phyloP scores from a whole-genome alignment of 2,888 invertebrate genomes.

The Apodemia mormo region DNA sequence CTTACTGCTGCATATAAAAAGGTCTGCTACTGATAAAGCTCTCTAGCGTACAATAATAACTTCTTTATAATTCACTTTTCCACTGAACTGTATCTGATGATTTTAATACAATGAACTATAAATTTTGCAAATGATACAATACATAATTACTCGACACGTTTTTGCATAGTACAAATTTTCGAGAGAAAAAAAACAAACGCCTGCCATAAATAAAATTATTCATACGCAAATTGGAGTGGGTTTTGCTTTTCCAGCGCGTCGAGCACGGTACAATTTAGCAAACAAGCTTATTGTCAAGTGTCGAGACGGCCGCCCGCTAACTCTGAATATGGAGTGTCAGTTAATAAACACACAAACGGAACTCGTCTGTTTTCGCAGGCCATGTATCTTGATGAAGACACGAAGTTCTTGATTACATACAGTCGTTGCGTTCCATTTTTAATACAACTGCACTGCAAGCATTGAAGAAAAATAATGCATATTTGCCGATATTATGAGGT shows the following conservation, averaged over 20 bases:
- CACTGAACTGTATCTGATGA: too few relatives aligned
- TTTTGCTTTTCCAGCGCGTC: conserved; percentile 33
- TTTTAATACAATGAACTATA: not conserved
- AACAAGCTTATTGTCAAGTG: conserved; percentile 56
- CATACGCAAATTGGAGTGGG: conserved; percentile 37
- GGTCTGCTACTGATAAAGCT: too few relatives aligned
- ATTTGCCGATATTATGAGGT: too few relatives aligned
- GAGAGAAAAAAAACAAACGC: conserved; percentile 6
- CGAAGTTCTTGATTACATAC: conserved; percentile 43
- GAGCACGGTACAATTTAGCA: conserved; percentile 45
- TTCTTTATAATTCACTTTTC: too few relatives aligned
- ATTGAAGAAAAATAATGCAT: too few relatives aligned
- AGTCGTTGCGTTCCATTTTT: conserved; percentile 46
- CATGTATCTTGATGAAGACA: conserved; percentile 60
- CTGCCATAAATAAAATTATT: conserved; percentile 47
- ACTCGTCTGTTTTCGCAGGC: conserved; percentile 44
- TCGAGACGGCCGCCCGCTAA: conserved; percentile 42
- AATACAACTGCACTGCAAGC: conserved; percentile 5
- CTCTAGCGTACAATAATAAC: too few relatives aligned
- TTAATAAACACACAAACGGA: conserved; percentile 35
- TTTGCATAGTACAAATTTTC: not conserved
- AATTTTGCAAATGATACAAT: not conserved
- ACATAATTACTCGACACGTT: not conserved
- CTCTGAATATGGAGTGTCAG: conserved; percentile 41
- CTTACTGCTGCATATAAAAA: too few relatives aligned